Evolutionary conservation across 1,140 invertebrate species (phyloP).

Genomic region (Drosophila watanabei): DNA sequence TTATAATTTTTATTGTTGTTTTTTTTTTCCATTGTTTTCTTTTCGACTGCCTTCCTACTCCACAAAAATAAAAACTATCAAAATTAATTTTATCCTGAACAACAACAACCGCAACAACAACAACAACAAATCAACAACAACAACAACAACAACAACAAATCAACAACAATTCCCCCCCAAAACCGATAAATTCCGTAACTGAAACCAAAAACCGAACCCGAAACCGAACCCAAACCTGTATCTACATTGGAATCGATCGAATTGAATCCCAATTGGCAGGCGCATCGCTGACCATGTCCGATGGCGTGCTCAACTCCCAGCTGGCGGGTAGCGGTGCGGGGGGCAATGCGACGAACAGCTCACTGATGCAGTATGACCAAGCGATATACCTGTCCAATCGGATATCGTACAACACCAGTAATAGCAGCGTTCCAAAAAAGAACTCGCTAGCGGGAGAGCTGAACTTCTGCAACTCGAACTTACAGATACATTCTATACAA

Average conservation of each 20-base stretch:
- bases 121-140: constrained; percentile 44
- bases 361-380: constrained; percentile 77
- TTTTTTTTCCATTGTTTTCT: constrained; percentile 76
- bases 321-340: constrained; percentile 62
- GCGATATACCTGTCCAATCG: constrained; percentile 81
- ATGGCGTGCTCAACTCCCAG: constrained; percentile 67
- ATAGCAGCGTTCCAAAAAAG: constrained; percentile 43
- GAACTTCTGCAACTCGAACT: constrained; percentile 13
- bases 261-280: constrained; percentile 41
- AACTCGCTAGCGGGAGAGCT: constrained; percentile 2
- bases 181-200: constrained; percentile 35
- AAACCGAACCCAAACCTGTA: constrained; percentile 9
- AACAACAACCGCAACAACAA: constrained; percentile 66
- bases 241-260: constrained; percentile 10
- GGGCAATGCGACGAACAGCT: constrained; percentile 66
- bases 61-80: constrained; percentile 46
- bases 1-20: constrained; percentile 82
- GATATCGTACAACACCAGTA: constrained; percentile 83
- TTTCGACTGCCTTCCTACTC: constrained; percentile 68
- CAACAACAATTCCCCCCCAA: constrained; percentile 59
- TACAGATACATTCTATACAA: neutral
- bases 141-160: constrained; percentile 56
- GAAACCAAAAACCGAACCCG: constrained; percentile 15
- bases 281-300: constrained; percentile 77
- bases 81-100: constrained; percentile 56